phyloP scores from a whole-genome alignment of 2,797 vertebrate genomes.

The Acanthiza pusilla region DNA sequence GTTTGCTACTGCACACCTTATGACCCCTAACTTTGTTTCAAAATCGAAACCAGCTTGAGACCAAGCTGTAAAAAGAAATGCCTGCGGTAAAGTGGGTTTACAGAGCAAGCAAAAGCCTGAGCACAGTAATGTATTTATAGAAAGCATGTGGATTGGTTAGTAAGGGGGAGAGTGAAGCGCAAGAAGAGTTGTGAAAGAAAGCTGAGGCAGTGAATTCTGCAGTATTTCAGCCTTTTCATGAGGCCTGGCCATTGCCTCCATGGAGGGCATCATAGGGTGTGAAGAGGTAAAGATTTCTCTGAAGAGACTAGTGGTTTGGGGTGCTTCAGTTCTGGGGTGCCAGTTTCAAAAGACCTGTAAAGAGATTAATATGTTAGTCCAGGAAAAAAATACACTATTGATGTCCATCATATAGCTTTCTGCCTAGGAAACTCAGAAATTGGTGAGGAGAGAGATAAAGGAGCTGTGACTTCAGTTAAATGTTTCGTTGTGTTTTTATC shows the following conservation, averaged over 20 bases:
- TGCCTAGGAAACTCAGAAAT: background rate
- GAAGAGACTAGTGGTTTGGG: background rate
- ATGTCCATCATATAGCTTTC: background rate
- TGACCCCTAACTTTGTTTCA: background rate
- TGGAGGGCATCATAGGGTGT: background rate
- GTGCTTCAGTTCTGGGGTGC: background rate
- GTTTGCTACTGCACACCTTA: background rate
- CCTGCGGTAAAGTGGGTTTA: background rate
- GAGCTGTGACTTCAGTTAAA: background rate
- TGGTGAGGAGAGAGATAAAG: background rate
- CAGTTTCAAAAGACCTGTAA: background rate
- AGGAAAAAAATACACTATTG: background rate
- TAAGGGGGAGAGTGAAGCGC: background rate
- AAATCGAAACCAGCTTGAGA: background rate
- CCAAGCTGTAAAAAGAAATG: slow-evolving; percentile 29
- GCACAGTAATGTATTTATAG: slow-evolving; percentile 46
- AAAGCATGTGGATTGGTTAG: slow-evolving; percentile 10
- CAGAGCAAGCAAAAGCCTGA: slow-evolving; percentile 8
- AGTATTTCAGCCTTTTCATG: background rate
- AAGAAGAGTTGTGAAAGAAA: background rate
- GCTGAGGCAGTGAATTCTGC: background rate
- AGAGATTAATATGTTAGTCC: background rate
- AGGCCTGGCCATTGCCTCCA: background rate
- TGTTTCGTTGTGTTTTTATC: background rate
- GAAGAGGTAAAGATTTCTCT: background rate